Percentiles rank a stretch among this genome's conserved stretches.
Evolutionary conservation across 2,888 invertebrate species (phyloP).

Genomic region (Pammene aurita): DNA sequence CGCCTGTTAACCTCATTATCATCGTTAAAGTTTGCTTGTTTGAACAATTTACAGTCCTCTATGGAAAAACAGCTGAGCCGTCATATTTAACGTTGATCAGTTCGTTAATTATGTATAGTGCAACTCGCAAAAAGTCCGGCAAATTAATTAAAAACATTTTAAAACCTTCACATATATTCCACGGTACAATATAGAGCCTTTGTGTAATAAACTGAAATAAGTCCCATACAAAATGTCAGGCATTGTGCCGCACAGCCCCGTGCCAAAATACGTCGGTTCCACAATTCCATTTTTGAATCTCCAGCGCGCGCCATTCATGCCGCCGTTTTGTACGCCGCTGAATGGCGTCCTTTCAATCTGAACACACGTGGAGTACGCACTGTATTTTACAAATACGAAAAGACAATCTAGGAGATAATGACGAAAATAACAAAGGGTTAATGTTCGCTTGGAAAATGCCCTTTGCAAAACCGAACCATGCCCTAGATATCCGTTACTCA

Average conservation of each 20-base stretch:
- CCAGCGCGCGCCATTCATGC: slow-evolving; percentile 46
- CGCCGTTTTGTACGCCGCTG: slow-evolving; percentile 47
- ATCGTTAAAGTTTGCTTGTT: too few relatives aligned
- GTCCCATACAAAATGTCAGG: slow-evolving; percentile 52
- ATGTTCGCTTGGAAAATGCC: too few relatives aligned
- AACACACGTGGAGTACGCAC: slow-evolving; percentile 3
- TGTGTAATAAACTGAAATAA: slow-evolving; percentile 56
- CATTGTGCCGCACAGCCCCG: slow-evolving; percentile 56
- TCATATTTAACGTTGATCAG: too few relatives aligned
- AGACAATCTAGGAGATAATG: not conserved
- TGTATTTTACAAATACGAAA: slow-evolving; percentile 27
- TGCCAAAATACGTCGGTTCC: slow-evolving; percentile 52
- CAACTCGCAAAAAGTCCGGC: too few relatives aligned
- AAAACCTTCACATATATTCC: slow-evolving; percentile 26
- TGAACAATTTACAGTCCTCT: too few relatives aligned
- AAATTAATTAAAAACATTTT: slow-evolving; percentile 11
- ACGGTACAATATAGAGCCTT: slow-evolving; percentile 39
- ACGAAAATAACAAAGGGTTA: too few relatives aligned
- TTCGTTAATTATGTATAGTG: too few relatives aligned
- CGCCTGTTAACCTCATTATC: too few relatives aligned
- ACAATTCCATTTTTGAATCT: slow-evolving; percentile 61
- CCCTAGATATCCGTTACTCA: too few relatives aligned
- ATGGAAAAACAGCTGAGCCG: too few relatives aligned
- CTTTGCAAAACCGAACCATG: too few relatives aligned
- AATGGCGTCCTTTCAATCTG: slow-evolving; percentile 30